A percentile compares a stretch with the other conserved stretches of the same genome.
Evolutionary conservation across 2,888 invertebrate genomes (phyloP).

Genomic region (Meloe dianella): DNA sequence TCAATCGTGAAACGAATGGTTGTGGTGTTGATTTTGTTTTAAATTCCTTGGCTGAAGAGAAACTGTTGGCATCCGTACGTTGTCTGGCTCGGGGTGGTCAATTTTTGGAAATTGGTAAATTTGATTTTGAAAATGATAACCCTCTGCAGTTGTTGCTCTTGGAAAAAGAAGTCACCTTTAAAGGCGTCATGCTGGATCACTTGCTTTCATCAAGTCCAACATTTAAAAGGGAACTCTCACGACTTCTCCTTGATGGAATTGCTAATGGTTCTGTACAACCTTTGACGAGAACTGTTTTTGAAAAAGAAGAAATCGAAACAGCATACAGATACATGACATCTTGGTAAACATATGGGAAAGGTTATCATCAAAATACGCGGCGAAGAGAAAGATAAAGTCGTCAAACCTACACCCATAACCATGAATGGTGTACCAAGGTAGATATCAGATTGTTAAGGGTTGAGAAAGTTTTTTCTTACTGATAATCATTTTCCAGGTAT

Average conservation of each 20-base stretch:
- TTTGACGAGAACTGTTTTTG: conserved; percentile 84
- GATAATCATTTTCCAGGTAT: not conserved
- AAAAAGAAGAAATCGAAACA: conserved; percentile 86
- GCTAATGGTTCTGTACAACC: conserved; percentile 87
- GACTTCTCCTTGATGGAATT: conserved; percentile 84
- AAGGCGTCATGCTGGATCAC: conserved; percentile 89
- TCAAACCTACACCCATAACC: not conserved
- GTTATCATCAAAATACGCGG: conserved; percentile 88
- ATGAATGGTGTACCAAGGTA: conserved; percentile 54
- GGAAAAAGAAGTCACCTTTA: conserved; percentile 90
- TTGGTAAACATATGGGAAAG: conserved; percentile 97
- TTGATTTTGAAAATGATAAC: conserved; percentile 89
- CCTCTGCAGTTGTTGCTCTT: conserved; percentile 79
- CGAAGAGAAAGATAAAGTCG: conserved; percentile 67
- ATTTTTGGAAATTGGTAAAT: conserved; percentile 94
- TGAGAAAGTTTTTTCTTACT: not conserved
- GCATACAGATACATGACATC: conserved; percentile 96
- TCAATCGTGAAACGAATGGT: conserved; percentile 84
- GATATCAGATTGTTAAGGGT: conserved; percentile 66
- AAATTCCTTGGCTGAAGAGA: conserved; percentile 96
- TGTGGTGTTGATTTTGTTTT: conserved; percentile 93
- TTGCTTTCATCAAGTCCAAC: conserved; percentile 72
- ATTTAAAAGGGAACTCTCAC: conserved; percentile 64
- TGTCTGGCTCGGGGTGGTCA: conserved; percentile 92
- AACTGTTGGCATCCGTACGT: conserved; percentile 91